Evolutionary conservation across 2,797 vertebrate species (phyloP).

Genomic region (Tolypeutes matacus): DNA sequence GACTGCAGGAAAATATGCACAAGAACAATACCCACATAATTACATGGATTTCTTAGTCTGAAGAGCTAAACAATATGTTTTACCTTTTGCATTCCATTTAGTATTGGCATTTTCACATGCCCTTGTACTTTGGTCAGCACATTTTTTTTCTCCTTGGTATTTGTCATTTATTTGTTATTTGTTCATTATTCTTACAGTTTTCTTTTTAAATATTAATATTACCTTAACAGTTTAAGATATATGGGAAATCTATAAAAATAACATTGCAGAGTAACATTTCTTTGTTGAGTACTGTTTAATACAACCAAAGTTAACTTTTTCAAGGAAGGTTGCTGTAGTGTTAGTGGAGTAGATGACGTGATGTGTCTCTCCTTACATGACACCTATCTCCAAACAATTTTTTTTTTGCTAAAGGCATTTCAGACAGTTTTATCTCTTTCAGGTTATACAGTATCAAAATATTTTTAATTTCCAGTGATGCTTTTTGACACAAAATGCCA

Average conservation of each 20-base stretch:
- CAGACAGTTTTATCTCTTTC: conserved; percentile 54
- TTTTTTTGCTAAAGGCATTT: conserved; percentile 34
- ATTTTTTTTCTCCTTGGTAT: background rate
- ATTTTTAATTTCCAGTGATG: conserved; percentile 71
- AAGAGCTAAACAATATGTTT: background rate
- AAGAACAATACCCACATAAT: background rate
- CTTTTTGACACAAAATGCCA: conserved; percentile 19
- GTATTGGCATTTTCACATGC: background rate
- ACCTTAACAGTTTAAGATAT: background rate
- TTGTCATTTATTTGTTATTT: background rate
- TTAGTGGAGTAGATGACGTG: background rate
- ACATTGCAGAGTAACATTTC: background rate
- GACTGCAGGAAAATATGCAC: background rate
- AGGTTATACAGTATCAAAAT: conserved; percentile 63
- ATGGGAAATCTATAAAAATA: background rate
- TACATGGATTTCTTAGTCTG: background rate
- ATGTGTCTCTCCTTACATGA: conserved; percentile 41
- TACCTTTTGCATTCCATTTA: background rate
- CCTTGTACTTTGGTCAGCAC: background rate
- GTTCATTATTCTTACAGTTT: background rate
- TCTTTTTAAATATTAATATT: conserved; percentile 11
- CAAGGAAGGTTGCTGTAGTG: background rate
- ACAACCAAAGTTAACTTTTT: background rate
- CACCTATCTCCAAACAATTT: conserved; percentile 65
- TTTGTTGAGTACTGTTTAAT: background rate